These are phyloP conservation scores for Invenusta paracnida DNA, from an alignment of 2,888 invertebrate genomes.

Conservation along the genomic window DNA sequence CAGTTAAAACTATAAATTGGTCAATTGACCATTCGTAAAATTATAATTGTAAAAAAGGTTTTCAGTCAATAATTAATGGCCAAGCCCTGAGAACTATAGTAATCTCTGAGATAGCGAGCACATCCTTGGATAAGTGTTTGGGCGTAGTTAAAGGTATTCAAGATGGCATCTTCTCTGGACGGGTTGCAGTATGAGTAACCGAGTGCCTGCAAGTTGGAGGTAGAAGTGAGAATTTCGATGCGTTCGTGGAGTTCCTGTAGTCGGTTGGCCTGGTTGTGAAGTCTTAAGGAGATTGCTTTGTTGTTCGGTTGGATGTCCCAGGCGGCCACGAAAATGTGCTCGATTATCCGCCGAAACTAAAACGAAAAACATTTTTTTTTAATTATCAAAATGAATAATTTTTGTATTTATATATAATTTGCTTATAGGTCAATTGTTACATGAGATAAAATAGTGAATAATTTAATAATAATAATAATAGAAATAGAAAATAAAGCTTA, in stretches of 20 bases:
- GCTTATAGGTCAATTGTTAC: too few species aligned
- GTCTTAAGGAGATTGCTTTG: background rate
- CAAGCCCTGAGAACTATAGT: background rate
- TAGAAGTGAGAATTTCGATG: background rate
- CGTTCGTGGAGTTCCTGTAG: background rate
- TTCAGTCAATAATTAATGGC: too few species aligned
- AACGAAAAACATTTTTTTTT: too few species aligned
- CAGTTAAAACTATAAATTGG: too few species aligned
- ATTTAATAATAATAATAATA: too few species aligned
- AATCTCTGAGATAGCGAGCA: background rate
- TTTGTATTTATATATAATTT: too few species aligned
- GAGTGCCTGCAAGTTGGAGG: background rate
- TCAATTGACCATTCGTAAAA: too few species aligned
- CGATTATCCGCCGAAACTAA: conserved; percentile 1
- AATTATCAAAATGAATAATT: too few species aligned
- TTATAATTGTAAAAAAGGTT: too few species aligned
- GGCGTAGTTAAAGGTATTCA: background rate
- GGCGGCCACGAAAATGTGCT: background rate
- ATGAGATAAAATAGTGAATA: too few species aligned
- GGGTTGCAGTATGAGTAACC: background rate
- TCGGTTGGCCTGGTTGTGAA: background rate
- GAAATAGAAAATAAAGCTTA: too few species aligned
- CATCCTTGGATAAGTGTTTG: background rate
- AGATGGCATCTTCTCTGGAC: background rate
- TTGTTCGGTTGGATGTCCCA: background rate